Evolutionary conservation across 35 echinoderm and acorn worm species (phyloP), one percentile per base, ranked within the genome.

Genomic region (Diadema setosum): DNA sequence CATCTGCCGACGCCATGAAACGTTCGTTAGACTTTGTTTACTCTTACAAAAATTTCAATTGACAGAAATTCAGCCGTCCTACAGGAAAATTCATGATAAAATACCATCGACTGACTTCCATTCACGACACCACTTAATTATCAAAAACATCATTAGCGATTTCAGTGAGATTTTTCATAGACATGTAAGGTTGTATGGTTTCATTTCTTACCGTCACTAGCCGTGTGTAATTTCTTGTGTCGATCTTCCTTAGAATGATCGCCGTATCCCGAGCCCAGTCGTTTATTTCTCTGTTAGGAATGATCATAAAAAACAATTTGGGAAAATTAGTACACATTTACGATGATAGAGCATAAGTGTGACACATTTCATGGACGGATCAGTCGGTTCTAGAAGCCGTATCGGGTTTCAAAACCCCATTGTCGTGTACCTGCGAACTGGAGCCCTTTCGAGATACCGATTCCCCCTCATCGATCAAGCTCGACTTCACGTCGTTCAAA

Each of bases 231-330:
- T 83, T 90, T 90, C 81, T 90, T 90, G 58, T 42, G 50, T n/a
- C 88, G 88, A 42, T 58, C 80, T 31, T 90, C 88, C 52, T 90
- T 90, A 32, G 50, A 82, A 39, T 81, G 81, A 39, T 90, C 88
- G 18, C 60, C 88, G 65, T 90, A 90, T 39, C 81, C 64, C 57
- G 80, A 70, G 23, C 88, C 81, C 63, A 90, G 43, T 42, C 80
- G 81, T 52, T 90, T 90, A 90, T 90, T 90, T 67, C 88, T 90
- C 88, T 90, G 88, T 90, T 29, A 50, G 52, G 42, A 75, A 45
- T 36, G n/a, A 49, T 17, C 48, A 42, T 44, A 20, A 70, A 21
- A 60, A 90, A 83, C 61, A 63, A 78, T 65, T 65, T 69, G 14
- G 31, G 39, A 43, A 50, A 43, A 64, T 65, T 86, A 86, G 83